These are phyloP conservation scores for Astur gentilis DNA, from an alignment of 2,113 vertebrate species.

Conservation along the genomic window DNA sequence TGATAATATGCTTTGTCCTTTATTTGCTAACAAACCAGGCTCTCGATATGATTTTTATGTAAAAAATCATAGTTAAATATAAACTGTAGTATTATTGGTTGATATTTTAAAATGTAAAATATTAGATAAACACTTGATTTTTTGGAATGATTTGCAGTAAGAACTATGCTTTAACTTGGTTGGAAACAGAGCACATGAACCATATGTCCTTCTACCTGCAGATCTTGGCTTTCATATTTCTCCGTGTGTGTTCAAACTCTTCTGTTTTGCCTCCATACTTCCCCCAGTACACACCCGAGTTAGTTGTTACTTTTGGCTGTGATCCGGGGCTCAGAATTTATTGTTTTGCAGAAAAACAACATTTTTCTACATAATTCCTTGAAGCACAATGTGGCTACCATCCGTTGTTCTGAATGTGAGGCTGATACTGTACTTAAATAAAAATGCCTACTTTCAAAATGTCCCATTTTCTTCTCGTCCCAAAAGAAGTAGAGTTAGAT, in stretches of 20 bases:
- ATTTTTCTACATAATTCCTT: background rate
- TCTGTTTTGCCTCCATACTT: background rate
- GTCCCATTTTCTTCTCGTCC: background rate
- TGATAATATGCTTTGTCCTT: background rate
- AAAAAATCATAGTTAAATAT: background rate
- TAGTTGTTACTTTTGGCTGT: background rate
- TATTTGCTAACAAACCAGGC: background rate
- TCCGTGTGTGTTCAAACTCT: background rate
- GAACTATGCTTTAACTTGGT: background rate
- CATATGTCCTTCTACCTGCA: background rate
- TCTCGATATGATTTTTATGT: background rate
- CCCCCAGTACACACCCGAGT: background rate
- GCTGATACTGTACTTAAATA: background rate
- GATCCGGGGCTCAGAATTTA: background rate
- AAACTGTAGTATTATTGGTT: background rate
- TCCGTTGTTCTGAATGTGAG: background rate
- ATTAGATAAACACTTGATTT: background rate
- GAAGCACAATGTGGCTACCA: background rate
- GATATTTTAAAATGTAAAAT: background rate
- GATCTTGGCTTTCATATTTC: background rate
- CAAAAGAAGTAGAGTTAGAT: background rate
- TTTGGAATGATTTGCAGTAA: background rate
- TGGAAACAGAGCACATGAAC: background rate
- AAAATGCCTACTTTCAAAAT: background rate
- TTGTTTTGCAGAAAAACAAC: background rate